Evolutionary conservation across 2,797 vertebrate species (phyloP), one percentile per base, ranked within the genome.

Genomic region (Lutjanus campechanus): DNA sequence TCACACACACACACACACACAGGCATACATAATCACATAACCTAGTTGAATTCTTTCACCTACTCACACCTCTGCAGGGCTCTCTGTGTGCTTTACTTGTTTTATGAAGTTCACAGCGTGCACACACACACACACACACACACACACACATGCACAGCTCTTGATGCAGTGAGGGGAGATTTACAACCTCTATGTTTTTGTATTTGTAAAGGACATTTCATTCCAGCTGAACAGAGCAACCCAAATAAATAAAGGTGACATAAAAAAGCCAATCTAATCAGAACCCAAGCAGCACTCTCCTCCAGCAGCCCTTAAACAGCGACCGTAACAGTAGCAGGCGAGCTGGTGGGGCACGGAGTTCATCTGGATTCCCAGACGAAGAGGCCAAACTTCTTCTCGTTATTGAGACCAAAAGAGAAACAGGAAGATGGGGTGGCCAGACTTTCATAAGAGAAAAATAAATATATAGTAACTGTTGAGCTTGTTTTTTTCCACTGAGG

Each of bases 221-320:
- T 82, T 84, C 77, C 61, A 82, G 78, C 76, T 1, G 17, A 69
- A 69, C 56, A 36, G 74, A 22, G 60, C 61, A 36, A 36, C 22
- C 20, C 43, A 62, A 50, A 77, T 63, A 68, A 84, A 69, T 76
- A 73, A 83, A 73, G 51, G 67, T 79, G 61, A 79, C 41, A 81
- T 69, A 71, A 81, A 85, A 81, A 80, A 76, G 20, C 29, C 29
- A 73, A 67, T 77, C 20, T 79, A 73, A 80, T 60, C 66, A 72
- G 59, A 73, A 55, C 58, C 46, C 74, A 46, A 49, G 17, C 51
- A 11, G 53, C 25, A 1, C 46, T 59, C 50, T 65, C 41, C 41
- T n/a, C 25, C 62, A 51, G 11, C 56, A 43, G 49, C 58, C 55
- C 50, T 41, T 17, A 51, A 67, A 69, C 22, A 56, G 36, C 12